Percentiles rank a stretch among this genome's conserved stretches.
These are phyloP conservation scores for Drosophila tripunctata DNA, from an alignment of 2,888 invertebrate species.

Conservation along the genomic window DNA sequence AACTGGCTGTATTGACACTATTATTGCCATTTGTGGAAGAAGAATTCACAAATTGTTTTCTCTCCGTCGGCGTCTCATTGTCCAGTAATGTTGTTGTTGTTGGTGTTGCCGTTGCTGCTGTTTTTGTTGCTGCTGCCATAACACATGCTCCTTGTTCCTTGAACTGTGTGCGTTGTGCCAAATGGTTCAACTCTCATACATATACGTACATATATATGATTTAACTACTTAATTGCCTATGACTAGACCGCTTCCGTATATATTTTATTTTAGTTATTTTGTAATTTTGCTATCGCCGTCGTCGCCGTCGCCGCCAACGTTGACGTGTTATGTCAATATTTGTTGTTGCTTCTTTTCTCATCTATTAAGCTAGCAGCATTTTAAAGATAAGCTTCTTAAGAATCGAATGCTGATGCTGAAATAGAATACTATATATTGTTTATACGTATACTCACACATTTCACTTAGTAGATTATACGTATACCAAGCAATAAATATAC, in stretches of 20 bases:
- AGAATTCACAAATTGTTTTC: constrained; percentile 34
- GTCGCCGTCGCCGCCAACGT: constrained; percentile 55
- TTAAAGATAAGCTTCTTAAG: too few relatives aligned
- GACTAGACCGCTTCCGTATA: neutral
- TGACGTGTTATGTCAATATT: constrained; percentile 76
- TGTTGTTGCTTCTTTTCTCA: constrained; percentile 34
- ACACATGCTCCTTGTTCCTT: constrained; percentile 63
- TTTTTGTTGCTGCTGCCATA: constrained; percentile 60
- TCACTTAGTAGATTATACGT: too few relatives aligned
- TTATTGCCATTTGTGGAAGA: constrained; percentile 5
- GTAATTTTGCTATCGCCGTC: neutral
- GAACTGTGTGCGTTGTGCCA: constrained; percentile 13
- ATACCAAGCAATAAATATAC: too few relatives aligned
- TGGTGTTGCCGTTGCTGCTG: constrained; percentile 25
- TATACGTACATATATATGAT: constrained; percentile 3
- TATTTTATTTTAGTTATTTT: constrained; percentile 18
- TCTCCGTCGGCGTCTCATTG: constrained; percentile 14
- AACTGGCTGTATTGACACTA: constrained; percentile 66
- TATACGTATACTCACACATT: too few relatives aligned
- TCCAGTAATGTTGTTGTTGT: constrained; percentile 14
- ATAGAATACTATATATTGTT: too few relatives aligned
- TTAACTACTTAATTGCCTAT: neutral
- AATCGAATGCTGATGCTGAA: too few relatives aligned
- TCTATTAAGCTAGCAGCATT: too few relatives aligned
- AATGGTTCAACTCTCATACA: neutral